Percentiles rank a stretch among this genome's conserved stretches.
phyloP scores from a whole-genome alignment of 2,888 invertebrate genomes.

The Thymelicus sylvestris region DNA sequence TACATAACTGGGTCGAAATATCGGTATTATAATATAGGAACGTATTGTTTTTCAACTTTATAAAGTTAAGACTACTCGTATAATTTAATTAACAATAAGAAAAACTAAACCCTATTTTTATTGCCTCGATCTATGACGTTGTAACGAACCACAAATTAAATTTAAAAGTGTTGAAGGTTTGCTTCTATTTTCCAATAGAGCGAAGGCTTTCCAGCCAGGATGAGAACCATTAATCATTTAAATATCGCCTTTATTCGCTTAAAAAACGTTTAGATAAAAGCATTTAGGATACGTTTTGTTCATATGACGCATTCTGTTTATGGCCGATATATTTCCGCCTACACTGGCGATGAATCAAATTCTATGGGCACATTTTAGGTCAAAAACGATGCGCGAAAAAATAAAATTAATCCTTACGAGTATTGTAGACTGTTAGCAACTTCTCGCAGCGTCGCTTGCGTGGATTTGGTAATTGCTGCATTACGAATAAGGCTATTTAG shows the following conservation, averaged over 20 bases:
- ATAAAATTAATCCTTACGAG: not conserved
- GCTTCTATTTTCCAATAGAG: conserved; percentile 23
- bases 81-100: not conserved
- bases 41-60: too few relatives aligned
- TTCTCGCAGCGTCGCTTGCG: too few relatives aligned
- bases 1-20: too few relatives aligned
- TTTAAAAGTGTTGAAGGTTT: conserved; percentile 11
- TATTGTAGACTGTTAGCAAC: too few relatives aligned
- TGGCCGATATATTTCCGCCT: conserved; percentile 20
- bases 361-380: conserved; percentile 28
- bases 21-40: too few relatives aligned
- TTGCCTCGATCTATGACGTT: not conserved
- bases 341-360: conserved; percentile 29
- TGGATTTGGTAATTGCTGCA: too few relatives aligned
- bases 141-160: conserved; percentile 22
- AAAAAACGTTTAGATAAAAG: conserved; percentile 27
- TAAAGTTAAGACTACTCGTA: too few relatives aligned
- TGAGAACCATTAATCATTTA: conserved; percentile 12
- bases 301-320: conserved; percentile 15
- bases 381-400: conserved; percentile 10
- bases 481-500: too few relatives aligned
- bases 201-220: not conserved
- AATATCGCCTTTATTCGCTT: conserved; percentile 23
- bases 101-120: not conserved
- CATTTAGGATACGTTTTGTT: conserved; percentile 20